These are phyloP conservation scores for Nasonia giraulti DNA, from an alignment of 1,140 invertebrate genomes.

Conservation along the genomic window DNA sequence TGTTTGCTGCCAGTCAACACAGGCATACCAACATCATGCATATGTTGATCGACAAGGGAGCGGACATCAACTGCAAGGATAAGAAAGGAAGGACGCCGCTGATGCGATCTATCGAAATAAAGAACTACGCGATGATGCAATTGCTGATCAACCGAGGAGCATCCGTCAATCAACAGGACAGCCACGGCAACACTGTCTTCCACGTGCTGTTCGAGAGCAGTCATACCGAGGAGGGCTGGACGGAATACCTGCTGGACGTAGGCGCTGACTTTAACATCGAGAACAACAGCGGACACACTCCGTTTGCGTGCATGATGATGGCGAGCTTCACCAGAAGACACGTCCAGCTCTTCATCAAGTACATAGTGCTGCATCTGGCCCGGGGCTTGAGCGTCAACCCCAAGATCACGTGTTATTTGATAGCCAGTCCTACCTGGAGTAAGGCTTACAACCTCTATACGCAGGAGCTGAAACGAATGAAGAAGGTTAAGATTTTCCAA, in stretches of 20 bases:
- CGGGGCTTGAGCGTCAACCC: not conserved
- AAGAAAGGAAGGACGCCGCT: not conserved
- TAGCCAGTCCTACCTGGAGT: not conserved
- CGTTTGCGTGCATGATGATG: not conserved
- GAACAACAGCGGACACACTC: not conserved
- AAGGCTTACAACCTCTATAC: not conserved
- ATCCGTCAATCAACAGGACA: not conserved
- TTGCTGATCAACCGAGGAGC: not conserved
- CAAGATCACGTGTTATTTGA: not conserved
- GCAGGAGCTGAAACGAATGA: not conserved
- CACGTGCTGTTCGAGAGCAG: slow-evolving; percentile 12
- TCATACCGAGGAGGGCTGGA: not conserved
- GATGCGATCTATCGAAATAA: not conserved
- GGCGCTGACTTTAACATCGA: slow-evolving; percentile 23
- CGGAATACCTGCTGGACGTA: not conserved
- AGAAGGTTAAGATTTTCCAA: not conserved
- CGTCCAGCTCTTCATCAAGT: not conserved
- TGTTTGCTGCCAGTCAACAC: not conserved
- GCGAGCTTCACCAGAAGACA: not conserved
- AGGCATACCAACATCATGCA: slow-evolving; percentile 11
- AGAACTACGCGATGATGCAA: not conserved
- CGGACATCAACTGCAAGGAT: slow-evolving; percentile 25
- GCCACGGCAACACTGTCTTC: slow-evolving; percentile 14
- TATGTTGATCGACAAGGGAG: slow-evolving; percentile 6
- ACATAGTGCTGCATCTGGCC: not conserved